These are phyloP conservation scores for Petrocephalus zakoni DNA, from an alignment of 2,113 vertebrate species.

Conservation along the genomic window DNA sequence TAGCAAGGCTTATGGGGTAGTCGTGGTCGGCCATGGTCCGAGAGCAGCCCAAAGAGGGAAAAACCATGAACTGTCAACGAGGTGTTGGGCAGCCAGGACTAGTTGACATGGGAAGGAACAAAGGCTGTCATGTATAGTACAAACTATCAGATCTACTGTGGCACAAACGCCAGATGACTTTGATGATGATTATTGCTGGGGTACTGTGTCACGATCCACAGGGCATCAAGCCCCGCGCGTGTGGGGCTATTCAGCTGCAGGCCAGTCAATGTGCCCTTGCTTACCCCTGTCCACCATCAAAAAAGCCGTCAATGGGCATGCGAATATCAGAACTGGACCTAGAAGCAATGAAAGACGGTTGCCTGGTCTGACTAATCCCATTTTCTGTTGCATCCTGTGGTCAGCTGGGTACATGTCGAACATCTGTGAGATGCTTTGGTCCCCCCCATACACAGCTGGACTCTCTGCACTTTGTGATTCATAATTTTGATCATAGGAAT, in stretches of 20 bases:
- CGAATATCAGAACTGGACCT: neutral
- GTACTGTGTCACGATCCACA: neutral
- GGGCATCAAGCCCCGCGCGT: neutral
- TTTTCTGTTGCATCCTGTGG: neutral
- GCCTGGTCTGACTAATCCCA: neutral
- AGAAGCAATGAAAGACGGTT: neutral
- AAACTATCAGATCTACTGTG: neutral
- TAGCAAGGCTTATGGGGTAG: neutral
- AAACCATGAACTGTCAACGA: neutral
- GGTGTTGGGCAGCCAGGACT: neutral
- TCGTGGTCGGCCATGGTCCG: neutral
- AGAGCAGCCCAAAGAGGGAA: neutral
- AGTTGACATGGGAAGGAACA: neutral
- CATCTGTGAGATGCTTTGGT: neutral
- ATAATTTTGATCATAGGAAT: neutral
- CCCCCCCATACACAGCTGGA: neutral
- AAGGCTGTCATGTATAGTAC: neutral
- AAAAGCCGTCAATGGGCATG: neutral
- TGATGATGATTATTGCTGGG: neutral
- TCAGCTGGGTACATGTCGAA: neutral
- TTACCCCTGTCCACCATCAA: neutral
- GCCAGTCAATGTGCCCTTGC: neutral
- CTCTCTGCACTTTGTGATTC: neutral
- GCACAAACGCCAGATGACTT: neutral
- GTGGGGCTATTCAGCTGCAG: neutral